These are phyloP conservation scores for Pagrus major DNA, from an alignment of 2,113 vertebrate species.

Conservation along the genomic window DNA sequence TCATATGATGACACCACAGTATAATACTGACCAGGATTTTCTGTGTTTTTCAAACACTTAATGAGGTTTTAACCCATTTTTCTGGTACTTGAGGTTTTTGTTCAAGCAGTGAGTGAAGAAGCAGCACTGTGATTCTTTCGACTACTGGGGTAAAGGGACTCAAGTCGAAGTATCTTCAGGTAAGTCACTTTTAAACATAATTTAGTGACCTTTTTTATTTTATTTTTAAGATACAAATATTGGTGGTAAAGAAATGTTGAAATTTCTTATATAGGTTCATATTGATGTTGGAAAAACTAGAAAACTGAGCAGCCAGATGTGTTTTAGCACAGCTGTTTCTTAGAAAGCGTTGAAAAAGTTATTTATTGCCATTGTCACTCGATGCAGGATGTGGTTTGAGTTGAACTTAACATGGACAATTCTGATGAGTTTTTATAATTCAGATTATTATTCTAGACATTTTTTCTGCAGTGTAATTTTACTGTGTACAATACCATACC, in stretches of 20 bases:
- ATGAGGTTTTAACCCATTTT: neutral
- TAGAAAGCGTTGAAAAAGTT: constrained; percentile 4
- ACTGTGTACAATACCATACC: neutral
- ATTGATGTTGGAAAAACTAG: neutral
- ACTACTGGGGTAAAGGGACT: constrained; percentile 42
- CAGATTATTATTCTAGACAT: neutral
- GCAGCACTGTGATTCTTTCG: constrained; percentile 44
- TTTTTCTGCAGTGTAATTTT: neutral
- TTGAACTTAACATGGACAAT: neutral
- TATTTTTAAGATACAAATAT: neutral
- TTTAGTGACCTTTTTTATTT: neutral
- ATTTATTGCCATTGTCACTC: neutral
- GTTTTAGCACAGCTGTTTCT: neutral
- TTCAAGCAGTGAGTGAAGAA: constrained; percentile 14
- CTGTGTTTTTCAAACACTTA: neutral
- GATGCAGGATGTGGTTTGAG: neutral
- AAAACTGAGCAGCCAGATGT: constrained; percentile 1
- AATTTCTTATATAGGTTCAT: neutral
- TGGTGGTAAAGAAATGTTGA: neutral
- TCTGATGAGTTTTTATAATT: neutral
- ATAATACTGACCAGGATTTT: neutral
- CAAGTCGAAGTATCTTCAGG: constrained; percentile 38
- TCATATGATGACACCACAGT: neutral
- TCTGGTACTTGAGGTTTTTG: constrained; percentile 18
- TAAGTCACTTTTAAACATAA: constrained; percentile 39